Evolutionary conservation across 1,140 invertebrate genomes (phyloP).

Genomic region (Brachionus paranguensis): DNA sequence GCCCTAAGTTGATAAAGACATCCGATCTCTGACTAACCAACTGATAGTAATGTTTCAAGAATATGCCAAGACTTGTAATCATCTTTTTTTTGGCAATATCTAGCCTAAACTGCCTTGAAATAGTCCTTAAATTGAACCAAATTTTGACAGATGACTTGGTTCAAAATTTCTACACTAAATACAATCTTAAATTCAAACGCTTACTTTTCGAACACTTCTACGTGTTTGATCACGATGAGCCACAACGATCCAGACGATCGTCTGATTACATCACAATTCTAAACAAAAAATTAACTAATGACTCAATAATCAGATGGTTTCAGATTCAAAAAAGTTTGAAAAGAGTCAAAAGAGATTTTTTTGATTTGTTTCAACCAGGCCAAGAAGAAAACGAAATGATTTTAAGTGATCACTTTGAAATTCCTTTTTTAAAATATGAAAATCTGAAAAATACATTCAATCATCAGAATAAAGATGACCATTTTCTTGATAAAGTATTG

Average conservation of each 20-base stretch:
- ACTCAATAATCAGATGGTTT: background rate
- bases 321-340: background rate
- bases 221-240: background rate
- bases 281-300: background rate
- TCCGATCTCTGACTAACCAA: background rate
- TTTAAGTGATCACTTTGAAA: background rate
- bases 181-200: background rate
- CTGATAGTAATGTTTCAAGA: background rate
- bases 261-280: background rate
- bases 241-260: background rate
- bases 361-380: background rate
- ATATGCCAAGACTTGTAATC: background rate
- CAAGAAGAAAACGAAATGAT: background rate
- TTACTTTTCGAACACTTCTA: background rate
- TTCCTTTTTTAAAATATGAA: background rate
- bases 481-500: background rate
- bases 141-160: background rate
- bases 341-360: slow-evolving; percentile 3
- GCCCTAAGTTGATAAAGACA: background rate
- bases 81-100: background rate
- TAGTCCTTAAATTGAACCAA: background rate
- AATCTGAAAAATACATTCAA: background rate
- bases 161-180: background rate
- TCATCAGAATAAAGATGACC: background rate
- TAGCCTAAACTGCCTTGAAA: background rate